These are phyloP conservation scores for Cheilosia soror DNA, from an alignment of 2,888 invertebrate species.

Conservation along the genomic window DNA sequence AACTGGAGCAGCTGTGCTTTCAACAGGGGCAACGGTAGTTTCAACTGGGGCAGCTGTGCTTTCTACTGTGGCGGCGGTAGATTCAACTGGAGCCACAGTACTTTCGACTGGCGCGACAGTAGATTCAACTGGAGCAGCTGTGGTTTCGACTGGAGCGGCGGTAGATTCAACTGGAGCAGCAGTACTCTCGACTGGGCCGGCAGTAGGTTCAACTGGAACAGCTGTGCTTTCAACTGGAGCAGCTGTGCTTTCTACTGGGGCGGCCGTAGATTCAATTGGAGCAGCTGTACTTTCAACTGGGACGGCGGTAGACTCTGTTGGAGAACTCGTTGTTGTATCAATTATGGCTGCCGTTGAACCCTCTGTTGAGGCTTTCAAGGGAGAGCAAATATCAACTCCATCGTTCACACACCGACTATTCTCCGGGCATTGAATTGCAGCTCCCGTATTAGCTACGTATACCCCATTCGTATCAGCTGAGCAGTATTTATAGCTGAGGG, in stretches of 20 bases:
- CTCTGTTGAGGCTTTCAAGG: constrained; percentile 76
- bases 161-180: constrained; percentile 26
- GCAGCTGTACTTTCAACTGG: constrained; percentile 34
- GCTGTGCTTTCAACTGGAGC: constrained; percentile 60
- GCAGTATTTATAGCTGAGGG: constrained; percentile 79
- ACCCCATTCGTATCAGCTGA: constrained; percentile 72
- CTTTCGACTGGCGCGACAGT: constrained; percentile 19
- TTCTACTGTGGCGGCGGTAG: constrained; percentile 14
- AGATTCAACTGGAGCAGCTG: constrained; percentile 26
- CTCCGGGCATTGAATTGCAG: constrained; percentile 76
- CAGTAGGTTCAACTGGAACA: constrained; percentile 8
- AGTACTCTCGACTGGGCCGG: constrained; percentile 14
- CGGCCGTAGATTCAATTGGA: constrained; percentile 21
- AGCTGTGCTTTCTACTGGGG: constrained; percentile 78
- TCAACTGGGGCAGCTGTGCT: constrained; percentile 12
- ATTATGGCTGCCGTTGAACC: background rate
- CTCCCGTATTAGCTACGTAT: constrained; percentile 76
- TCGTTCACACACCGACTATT: constrained; percentile 80
- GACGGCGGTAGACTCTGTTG: constrained; percentile 43
- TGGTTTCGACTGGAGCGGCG: constrained; percentile 23
- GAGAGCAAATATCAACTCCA: constrained; percentile 80
- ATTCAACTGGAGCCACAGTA: constrained; percentile 24
- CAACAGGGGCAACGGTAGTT: constrained; percentile 17
- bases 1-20: constrained; percentile 19
- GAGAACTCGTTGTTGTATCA: background rate